Percentiles rank a stretch among this genome's conserved stretches.
Conservation (phyloP, 1,140 invertebrate genomes). For the Maconellicoccus hirsutus region DNA sequence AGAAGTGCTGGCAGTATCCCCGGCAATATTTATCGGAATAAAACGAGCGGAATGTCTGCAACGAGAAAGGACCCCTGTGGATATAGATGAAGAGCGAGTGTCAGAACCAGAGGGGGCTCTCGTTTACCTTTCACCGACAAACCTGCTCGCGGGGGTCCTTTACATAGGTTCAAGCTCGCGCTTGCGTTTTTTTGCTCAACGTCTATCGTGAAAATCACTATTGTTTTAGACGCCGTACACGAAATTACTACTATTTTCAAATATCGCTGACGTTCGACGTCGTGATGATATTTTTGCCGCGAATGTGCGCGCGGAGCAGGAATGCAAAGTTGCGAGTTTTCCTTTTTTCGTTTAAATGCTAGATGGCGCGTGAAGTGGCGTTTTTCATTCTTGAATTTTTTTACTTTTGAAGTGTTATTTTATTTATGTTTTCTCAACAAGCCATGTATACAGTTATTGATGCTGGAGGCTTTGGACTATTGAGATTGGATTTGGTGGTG, state of each 20-base stretch:
- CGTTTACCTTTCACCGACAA: constrained; percentile 22
- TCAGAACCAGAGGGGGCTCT: constrained; percentile 21
- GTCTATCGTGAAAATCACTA: background rate
- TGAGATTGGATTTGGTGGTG: no score
- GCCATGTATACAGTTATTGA: no score
- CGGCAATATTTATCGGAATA: constrained; percentile 22
- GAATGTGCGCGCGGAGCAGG: no score
- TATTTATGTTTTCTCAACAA: no score
- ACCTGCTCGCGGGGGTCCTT: constrained; percentile 14
- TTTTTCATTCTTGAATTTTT: no score
- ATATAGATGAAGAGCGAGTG: constrained; percentile 19
- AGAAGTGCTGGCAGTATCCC: constrained; percentile 19
- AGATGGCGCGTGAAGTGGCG: no score
- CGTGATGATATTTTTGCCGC: no score
- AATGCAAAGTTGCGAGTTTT: no score
- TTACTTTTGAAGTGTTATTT: no score
- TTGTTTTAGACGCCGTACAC: background rate
- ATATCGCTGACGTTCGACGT: background rate
- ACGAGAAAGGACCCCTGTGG: constrained; percentile 20
- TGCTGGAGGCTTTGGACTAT: no score
- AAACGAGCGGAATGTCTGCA: constrained; percentile 21
- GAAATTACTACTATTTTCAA: background rate
- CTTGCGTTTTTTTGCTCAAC: constrained; percentile 16
- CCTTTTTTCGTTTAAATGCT: no score
- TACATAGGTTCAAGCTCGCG: constrained; percentile 1